Evolutionary conservation across 2,113 vertebrate species (phyloP).

Genomic region (Theropithecus gelada): DNA sequence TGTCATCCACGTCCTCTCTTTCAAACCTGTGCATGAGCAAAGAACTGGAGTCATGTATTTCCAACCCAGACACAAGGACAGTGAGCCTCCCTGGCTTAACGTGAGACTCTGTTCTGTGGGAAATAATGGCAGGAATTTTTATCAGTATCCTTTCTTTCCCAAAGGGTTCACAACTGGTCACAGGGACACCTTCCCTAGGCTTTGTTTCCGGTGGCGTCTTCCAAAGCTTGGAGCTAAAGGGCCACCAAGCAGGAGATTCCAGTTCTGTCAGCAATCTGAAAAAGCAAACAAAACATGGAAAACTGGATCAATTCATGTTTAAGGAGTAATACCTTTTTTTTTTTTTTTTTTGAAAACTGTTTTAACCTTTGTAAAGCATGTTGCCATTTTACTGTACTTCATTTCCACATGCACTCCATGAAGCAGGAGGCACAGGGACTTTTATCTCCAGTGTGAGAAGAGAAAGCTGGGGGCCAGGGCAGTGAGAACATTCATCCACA

Average conservation of each 20-base stretch:
- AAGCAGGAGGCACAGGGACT: background rate
- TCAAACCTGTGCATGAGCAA: slow-evolving; percentile 90
- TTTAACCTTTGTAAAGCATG: background rate
- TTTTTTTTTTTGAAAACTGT: background rate
- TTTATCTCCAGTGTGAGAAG: background rate
- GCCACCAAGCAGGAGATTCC: slow-evolving; percentile 97
- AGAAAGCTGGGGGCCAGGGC: background rate
- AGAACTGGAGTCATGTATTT: slow-evolving; percentile 86
- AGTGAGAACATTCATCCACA: background rate
- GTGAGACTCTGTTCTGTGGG: slow-evolving; percentile 82
- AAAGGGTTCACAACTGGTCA: slow-evolving; percentile 43
- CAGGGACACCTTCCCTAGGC: slow-evolving; percentile 50
- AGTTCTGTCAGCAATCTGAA: slow-evolving; percentile 92
- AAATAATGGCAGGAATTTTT: slow-evolving; percentile 90
- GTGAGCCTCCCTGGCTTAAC: slow-evolving; percentile 88
- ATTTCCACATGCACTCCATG: background rate
- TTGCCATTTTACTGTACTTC: background rate
- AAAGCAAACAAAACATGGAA: background rate
- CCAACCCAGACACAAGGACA: slow-evolving; percentile 88
- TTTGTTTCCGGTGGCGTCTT: slow-evolving; percentile 84
- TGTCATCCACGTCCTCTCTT: slow-evolving; percentile 91
- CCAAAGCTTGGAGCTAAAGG: slow-evolving; percentile 91
- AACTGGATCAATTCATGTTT: background rate
- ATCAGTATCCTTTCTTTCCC: slow-evolving; percentile 84
- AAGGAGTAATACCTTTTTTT: background rate